phyloP scores from a whole-genome alignment of 2,113 vertebrate genomes.

The Noctilio leporinus region DNA sequence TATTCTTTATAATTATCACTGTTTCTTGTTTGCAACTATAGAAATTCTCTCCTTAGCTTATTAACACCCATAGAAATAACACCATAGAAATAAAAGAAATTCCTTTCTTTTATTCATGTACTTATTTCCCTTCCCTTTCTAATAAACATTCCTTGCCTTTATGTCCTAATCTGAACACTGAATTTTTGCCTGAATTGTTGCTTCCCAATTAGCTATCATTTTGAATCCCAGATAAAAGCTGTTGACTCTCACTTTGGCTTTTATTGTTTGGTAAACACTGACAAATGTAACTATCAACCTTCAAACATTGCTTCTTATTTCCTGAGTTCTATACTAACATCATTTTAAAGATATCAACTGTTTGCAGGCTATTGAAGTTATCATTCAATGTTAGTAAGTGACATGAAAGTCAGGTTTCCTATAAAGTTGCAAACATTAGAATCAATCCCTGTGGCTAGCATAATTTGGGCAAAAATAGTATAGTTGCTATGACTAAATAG shows the following conservation, averaged over 20 bases:
- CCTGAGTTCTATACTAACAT: neutral
- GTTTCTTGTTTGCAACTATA: neutral
- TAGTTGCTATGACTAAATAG: neutral
- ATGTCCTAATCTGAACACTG: too few species aligned
- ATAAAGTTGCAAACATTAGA: constrained; percentile 1
- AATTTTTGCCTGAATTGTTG: neutral
- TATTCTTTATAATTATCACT: neutral
- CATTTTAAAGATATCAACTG: neutral
- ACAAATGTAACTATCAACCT: neutral
- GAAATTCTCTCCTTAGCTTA: neutral
- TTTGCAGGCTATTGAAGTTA: neutral
- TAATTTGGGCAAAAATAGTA: constrained; percentile 7
- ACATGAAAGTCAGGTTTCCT: neutral
- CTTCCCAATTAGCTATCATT: neutral
- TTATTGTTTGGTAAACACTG: neutral
- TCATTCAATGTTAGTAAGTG: neutral
- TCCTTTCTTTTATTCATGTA: neutral
- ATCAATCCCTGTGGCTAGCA: neutral
- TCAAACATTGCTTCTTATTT: neutral
- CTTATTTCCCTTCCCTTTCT: neutral
- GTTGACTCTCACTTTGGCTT: neutral
- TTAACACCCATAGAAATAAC: neutral
- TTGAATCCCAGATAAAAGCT: neutral
- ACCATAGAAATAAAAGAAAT: too few species aligned
- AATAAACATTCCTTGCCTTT: neutral